Evolutionary conservation across 2,113 vertebrate species (phyloP).

Genomic region (Macaca nemestrina): DNA sequence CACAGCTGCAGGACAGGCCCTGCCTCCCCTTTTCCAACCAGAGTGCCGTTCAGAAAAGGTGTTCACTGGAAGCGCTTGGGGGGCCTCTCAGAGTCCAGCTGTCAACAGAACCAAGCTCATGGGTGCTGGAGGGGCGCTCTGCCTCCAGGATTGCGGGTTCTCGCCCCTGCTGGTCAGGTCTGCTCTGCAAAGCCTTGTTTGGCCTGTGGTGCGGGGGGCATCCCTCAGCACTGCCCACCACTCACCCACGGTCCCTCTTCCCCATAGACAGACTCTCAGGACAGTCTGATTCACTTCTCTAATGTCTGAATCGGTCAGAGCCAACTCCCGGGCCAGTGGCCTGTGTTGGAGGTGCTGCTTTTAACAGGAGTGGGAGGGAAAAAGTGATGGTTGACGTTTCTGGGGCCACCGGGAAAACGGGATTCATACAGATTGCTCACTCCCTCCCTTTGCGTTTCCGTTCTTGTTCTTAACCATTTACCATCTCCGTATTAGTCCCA

Average conservation of each 20-base stretch:
- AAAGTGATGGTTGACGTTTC: not conserved
- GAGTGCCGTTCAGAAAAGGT: not conserved
- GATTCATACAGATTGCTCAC: not conserved
- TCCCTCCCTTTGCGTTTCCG: not conserved
- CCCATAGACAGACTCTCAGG: not conserved
- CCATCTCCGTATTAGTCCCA: not conserved
- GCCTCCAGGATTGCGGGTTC: not conserved
- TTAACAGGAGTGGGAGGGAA: not conserved
- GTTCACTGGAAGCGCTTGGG: not conserved
- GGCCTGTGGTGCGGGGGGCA: not conserved
- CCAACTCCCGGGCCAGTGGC: not conserved
- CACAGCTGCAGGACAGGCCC: not conserved
- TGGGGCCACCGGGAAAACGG: not conserved
- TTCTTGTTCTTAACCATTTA: not conserved
- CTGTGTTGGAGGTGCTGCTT: not conserved
- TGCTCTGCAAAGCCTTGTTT: not conserved
- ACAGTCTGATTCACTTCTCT: not conserved
- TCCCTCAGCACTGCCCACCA: not conserved
- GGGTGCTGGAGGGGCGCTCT: not conserved
- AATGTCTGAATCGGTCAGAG: not conserved
- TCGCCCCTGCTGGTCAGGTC: fast-evolving
- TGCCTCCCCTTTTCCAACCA: not conserved
- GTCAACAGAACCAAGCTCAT: not conserved
- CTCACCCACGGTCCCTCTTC: not conserved
- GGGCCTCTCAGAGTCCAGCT: not conserved